Conservation (phyloP, 2,113 vertebrate species). For the Aptenodytes patagonicus region DNA sequence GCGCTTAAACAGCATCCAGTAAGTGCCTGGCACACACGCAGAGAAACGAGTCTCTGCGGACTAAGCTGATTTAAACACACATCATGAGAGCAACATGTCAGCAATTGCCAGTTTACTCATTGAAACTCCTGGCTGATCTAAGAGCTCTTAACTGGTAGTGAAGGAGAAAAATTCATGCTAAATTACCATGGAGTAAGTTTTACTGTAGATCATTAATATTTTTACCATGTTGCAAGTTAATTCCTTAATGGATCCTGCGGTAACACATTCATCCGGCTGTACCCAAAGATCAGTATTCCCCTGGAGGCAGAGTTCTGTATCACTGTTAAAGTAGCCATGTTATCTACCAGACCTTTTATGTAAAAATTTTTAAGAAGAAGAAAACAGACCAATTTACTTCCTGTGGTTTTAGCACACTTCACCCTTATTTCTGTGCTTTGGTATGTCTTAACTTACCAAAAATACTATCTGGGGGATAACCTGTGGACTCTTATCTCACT, state of each 20-base stretch:
- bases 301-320: not conserved
- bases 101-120: not conserved
- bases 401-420: not conserved
- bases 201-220: not conserved
- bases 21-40: not conserved
- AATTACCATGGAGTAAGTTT: not conserved
- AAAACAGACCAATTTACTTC: not conserved
- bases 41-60: not conserved
- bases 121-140: not conserved
- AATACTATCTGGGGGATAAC: not conserved
- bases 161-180: not conserved
- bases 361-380: not conserved
- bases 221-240: not conserved
- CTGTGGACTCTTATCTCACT: not conserved
- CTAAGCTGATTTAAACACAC: constrained; percentile 21
- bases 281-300: not conserved
- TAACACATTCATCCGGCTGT: not conserved
- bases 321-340: not conserved
- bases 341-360: not conserved
- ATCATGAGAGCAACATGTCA: not conserved
- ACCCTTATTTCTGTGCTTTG: not conserved
- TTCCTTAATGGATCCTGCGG: not conserved
- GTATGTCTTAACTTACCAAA: not conserved
- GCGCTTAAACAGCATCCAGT: not conserved
- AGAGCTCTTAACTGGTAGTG: not conserved